Evolutionary conservation across 2,113 vertebrate genomes (phyloP).

Genomic region (Amphiprion ocellaris): DNA sequence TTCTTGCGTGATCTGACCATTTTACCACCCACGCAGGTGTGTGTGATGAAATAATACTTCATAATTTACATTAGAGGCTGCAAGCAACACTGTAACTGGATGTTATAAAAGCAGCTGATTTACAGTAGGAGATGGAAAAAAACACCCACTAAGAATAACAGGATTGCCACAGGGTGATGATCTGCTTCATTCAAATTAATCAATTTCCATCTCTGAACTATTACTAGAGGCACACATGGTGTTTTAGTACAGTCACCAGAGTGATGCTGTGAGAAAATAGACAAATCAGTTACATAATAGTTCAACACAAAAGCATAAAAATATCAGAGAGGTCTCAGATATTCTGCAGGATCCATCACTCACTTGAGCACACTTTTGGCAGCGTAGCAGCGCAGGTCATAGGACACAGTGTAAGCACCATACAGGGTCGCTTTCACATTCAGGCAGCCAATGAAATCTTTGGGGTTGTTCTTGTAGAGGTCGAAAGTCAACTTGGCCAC

Average conservation of each 20-base stretch:
- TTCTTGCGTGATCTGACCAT: constrained; percentile 17
- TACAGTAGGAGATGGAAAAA: not conserved
- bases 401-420: constrained; percentile 92
- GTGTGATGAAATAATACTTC: not conserved
- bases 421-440: constrained; percentile 94
- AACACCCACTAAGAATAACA: too few relatives aligned
- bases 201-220: not conserved
- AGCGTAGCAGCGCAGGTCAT: constrained; percentile 89
- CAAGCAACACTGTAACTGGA: not conserved
- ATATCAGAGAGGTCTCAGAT: not conserved
- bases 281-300: not conserved
- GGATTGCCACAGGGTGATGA: too few relatives aligned
- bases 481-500: constrained; percentile 92
- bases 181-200: not conserved
- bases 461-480: constrained; percentile 93
- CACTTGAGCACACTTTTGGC: constrained; percentile 82
- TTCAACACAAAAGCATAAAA: constrained; percentile 2
- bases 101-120: not conserved
- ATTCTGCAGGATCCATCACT: constrained; percentile 34
- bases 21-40: constrained; percentile 34
- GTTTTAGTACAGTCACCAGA: constrained; percentile 7
- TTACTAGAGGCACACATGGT: not conserved
- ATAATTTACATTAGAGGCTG: constrained; percentile 9
- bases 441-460: constrained; percentile 93
- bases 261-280: not conserved